phyloP scores from a whole-genome alignment of 2,797 vertebrate genomes.

The Champsocephalus esox region DNA sequence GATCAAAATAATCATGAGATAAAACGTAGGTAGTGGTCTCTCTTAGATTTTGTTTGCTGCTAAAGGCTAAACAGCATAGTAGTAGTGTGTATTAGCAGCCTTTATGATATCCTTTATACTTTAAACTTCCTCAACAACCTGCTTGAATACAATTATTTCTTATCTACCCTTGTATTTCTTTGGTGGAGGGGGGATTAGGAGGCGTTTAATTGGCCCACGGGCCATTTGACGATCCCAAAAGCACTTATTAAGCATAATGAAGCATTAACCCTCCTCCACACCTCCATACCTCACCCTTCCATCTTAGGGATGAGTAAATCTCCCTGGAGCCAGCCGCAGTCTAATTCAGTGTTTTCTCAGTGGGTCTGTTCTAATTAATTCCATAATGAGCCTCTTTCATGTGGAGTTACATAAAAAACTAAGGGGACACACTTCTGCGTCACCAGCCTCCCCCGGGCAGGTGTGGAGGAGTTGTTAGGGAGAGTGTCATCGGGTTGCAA shows the following conservation, averaged over 20 bases:
- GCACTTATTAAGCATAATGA: constrained; percentile 3
- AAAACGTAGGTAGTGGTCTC: not conserved
- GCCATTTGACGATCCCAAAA: not conserved
- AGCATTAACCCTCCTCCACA: not conserved
- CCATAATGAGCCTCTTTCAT: constrained; percentile 69
- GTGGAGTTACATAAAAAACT: constrained; percentile 58
- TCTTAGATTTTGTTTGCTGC: not conserved
- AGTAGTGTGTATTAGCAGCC: not conserved
- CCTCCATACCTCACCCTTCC: constrained; percentile 1
- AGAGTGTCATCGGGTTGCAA: constrained; percentile 31
- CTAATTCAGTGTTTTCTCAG: constrained; percentile 56
- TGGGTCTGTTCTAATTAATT: constrained; percentile 73
- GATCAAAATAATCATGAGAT: not conserved
- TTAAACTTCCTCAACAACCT: not conserved
- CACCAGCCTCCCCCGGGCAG: constrained; percentile 17
- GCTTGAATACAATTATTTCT: not conserved
- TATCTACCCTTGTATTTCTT: not conserved
- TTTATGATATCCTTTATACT: not conserved
- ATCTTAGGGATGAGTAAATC: constrained; percentile 16
- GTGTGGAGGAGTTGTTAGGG: constrained; percentile 4
- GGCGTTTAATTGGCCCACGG: not conserved
- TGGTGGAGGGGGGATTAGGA: not conserved
- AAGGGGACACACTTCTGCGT: constrained; percentile 49
- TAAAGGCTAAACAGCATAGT: not conserved
- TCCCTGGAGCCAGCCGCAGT: constrained; percentile 55